Evolutionary conservation across 2,888 invertebrate genomes (phyloP), one percentile per base, ranked within the genome.

Genomic region (Melipona bicolor): DNA sequence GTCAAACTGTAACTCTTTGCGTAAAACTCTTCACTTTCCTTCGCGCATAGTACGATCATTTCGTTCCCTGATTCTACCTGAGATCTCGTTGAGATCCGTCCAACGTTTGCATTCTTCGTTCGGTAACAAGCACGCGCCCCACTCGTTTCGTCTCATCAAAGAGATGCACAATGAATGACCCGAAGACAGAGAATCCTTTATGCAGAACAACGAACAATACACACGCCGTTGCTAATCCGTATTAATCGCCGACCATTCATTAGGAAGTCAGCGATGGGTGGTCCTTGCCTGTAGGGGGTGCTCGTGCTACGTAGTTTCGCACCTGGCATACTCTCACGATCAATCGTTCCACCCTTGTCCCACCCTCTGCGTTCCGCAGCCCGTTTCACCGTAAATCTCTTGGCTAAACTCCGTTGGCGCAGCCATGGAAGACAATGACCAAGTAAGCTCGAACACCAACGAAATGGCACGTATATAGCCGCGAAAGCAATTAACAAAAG

Each of bases 201-300:
- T 61, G 82, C 62, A 32, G 49, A 62, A 56, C 27, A 67, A 65
- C 61, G 75, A 69, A 73, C 81, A 77, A 78, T 86, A 84, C 77
- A 81, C 84, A 82, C 77, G 19, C 36, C 72, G 77, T 74, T 56
- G 54, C 79, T 85, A 89, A 87, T 89, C 82, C 81, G 84, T 82
- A 89, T 89, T 89, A 89, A 89, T 90, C 78, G 82, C 50, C 71
- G 15, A 72, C 86, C 83, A 87, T 88, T 89, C 86, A 88, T 89
- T 89, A 87, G 88, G 76, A 86, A 89, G 88, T 83, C 87, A 87
- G 89, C 77, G 78, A 80, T 86, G 83, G 86, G 80, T 70, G 36
- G 67, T 19, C 64, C 76, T 77, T 64, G 24, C 72, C 49, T 43
- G 54, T 32, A 70, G 36, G 77, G 79, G 81, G 52, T 76, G 70